Percentiles rank a stretch among this genome's conserved stretches.
Conservation (phyloP, 2,113 vertebrate species). For the Lontra canadensis region DNA sequence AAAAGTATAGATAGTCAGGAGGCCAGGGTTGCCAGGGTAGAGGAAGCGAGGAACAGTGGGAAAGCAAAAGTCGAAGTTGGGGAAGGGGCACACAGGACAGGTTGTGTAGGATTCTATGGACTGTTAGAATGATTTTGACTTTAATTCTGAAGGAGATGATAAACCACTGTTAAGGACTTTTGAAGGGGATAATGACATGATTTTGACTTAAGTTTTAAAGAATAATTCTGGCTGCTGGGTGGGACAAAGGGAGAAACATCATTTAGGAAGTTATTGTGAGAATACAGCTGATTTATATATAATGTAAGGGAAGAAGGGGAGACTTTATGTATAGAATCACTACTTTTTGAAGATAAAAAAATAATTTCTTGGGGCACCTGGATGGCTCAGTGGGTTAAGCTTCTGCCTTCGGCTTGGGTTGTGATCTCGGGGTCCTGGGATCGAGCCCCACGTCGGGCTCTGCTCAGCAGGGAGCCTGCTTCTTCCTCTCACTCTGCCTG, state of each 20-base stretch:
- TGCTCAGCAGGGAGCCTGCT: too few relatives aligned
- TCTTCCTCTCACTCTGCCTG: too few relatives aligned
- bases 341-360: constrained; percentile 46
- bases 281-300: not conserved
- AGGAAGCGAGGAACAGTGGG: not conserved
- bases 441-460: too few relatives aligned
- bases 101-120: not conserved
- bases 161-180: not conserved
- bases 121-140: not conserved
- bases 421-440: too few relatives aligned
- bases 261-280: not conserved
- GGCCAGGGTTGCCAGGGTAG: not conserved
- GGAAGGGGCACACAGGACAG: not conserved
- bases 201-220: constrained; percentile 36
- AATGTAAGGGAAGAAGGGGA: not conserved
- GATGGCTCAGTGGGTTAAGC: too few relatives aligned
- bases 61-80: not conserved
- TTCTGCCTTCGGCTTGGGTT: too few relatives aligned
- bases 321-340: not conserved
- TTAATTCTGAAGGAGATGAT: not conserved
- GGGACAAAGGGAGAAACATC: not conserved
- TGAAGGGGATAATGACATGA: not conserved
- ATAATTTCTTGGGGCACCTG: not conserved
- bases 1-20: not conserved
- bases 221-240: not conserved